Conservation (phyloP, 2,888 invertebrate genomes). For the Andrena marginata region DNA sequence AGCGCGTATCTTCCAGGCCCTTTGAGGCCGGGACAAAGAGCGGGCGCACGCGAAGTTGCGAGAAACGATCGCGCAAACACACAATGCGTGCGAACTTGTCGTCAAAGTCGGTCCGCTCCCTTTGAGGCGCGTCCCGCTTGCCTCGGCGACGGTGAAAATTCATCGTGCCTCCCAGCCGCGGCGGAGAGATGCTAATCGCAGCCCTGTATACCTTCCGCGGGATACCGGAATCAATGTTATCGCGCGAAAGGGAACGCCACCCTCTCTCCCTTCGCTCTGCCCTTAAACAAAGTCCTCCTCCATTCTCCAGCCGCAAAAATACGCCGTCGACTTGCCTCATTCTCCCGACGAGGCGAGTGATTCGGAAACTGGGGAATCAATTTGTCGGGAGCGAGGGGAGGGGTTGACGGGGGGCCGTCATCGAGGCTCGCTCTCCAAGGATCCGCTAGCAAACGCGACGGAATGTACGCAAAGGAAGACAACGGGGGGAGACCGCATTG, state of each 20-base stretch:
- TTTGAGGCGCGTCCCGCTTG: conserved; percentile 22
- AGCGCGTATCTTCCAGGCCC: conserved; percentile 13
- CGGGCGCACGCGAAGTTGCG: conserved; percentile 24
- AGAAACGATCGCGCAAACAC: conserved; percentile 40
- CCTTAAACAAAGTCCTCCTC: background rate
- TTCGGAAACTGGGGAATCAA: background rate
- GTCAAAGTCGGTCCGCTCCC: conserved; percentile 32
- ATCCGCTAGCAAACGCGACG: conserved; percentile 2
- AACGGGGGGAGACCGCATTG: conserved; percentile 65
- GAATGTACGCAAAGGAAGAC: conserved; percentile 30
- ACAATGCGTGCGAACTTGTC: conserved; percentile 33
- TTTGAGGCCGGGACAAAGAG: conserved; percentile 33
- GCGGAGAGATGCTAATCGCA: conserved; percentile 24
- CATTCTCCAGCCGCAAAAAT: too few relatives aligned
- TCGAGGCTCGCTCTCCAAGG: background rate
- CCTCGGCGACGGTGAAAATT: conserved; percentile 32
- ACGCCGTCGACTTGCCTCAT: too few relatives aligned
- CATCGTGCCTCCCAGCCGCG: conserved; percentile 8
- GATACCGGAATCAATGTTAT: conserved; percentile 31
- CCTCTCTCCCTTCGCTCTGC: too few relatives aligned
- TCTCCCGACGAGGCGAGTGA: too few relatives aligned
- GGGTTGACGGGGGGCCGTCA: background rate
- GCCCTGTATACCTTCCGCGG: background rate
- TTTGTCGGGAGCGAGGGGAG: background rate
- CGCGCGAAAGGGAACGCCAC: background rate